Base-by-base conservation (phyloP, 2,888 invertebrate species). In the Heliconius sara region DNA sequence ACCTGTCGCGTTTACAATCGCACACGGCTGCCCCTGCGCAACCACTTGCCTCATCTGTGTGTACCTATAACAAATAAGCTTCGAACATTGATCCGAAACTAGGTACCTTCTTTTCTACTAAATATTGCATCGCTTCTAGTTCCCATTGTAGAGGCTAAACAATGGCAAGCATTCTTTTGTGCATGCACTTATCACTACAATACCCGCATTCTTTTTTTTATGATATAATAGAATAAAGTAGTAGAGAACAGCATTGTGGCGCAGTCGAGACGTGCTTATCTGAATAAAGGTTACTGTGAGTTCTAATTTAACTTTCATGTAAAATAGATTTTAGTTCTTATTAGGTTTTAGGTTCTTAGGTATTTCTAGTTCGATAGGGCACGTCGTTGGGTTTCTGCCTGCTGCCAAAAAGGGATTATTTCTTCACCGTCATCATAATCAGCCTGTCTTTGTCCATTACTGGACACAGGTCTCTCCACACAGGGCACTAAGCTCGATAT, bases 141-240 rank as follows among this genome's bases (percentile, higher is more conserved):
- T 63, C 39, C 75, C 60, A 71, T 81, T 79, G 75, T 77, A 65
- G 22, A 22, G 47, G 60, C 39, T 70, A 39, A 75, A 77, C 77
- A 79, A 81, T 75, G 25, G 77, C 66, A 39, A 30, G 68, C 68
- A 70, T 74, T 79, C 68, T 74, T 74, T 71, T 74, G 63, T 74
- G 66, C 39, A 71, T 57, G 65, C 76, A 81, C 77, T 67, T 75
- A 73, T 60, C 57, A 19, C 57, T 27, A 79, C 79, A 79, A 79
- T 77, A 52, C 75, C 74, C 60, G 66, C 74, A 79, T 81, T 79
- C 74, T 77, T 79, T 73, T 78, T 75, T 27, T 63, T 74, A 75
- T 65, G 75, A 63, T 65, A 75, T 65, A 39, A 43, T 27, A 75
- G 65, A 73, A 43, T 75, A n/a, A 65, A 63, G 27, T 74, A 60